These are phyloP conservation scores for Coptodon rendalli DNA, from an alignment of 2,113 vertebrate genomes.

Conservation along the genomic window DNA sequence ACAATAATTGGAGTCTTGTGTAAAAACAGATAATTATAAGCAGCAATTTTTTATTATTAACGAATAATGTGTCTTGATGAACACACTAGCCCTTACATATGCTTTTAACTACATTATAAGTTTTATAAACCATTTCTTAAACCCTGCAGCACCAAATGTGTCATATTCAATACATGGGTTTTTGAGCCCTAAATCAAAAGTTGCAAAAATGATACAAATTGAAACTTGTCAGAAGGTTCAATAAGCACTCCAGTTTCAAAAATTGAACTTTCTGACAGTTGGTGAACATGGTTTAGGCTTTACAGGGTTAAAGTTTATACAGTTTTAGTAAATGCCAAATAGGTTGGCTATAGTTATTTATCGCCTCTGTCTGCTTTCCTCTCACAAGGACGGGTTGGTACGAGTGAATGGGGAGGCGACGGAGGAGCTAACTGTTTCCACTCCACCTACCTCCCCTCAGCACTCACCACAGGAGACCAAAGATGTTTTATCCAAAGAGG, in stretches of 20 bases:
- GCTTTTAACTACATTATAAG: not conserved
- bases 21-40: not conserved
- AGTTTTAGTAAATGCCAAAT: not conserved
- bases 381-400: constrained; percentile 83
- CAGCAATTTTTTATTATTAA: not conserved
- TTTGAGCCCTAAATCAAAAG: not conserved
- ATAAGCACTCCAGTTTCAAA: not conserved
- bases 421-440: constrained; percentile 31
- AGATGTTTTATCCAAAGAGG: not conserved
- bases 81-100: not conserved
- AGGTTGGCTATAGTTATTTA: not conserved
- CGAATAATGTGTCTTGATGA: not conserved
- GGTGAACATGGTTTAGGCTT: not conserved
- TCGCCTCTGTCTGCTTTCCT: not conserved
- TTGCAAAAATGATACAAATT: not conserved
- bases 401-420: constrained; percentile 77
- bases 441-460: constrained; percentile 6
- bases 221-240: not conserved
- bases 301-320: not conserved
- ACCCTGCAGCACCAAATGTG: not conserved
- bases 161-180: not conserved
- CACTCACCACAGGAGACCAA: not conserved
- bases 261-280: not conserved
- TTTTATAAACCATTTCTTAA: not conserved
- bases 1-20: not conserved